These are phyloP conservation scores for Caenorhabditis plicata DNA, from an alignment of 2,888 invertebrate genomes.

Conservation along the genomic window DNA sequence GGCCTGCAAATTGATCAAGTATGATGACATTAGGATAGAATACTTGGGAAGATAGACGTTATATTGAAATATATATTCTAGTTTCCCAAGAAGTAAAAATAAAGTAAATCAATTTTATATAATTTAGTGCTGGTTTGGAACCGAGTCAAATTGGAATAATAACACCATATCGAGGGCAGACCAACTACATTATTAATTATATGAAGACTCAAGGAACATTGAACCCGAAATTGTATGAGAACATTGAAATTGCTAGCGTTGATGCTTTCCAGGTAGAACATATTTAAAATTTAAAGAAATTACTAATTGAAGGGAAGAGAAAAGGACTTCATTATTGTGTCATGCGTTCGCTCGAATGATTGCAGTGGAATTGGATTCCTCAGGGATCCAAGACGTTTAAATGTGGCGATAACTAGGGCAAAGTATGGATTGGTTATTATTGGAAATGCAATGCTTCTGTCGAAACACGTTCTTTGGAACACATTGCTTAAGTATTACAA, in stretches of 20 bases:
- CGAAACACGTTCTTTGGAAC: conserved; percentile 96
- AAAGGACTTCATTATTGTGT: conserved; percentile 98
- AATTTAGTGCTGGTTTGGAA: conserved; percentile 85
- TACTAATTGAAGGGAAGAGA: conserved; percentile 76
- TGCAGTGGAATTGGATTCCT: conserved; percentile 98
- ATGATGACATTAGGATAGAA: background rate
- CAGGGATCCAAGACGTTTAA: conserved; percentile 93
- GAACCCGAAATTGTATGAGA: conserved; percentile 88
- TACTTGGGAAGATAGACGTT: background rate
- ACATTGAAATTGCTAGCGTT: conserved; percentile 98
- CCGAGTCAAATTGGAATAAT: conserved; percentile 95
- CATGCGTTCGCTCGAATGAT: conserved; percentile 96
- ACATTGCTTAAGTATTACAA: conserved; percentile 75
- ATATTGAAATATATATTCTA: background rate
- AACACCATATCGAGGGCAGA: conserved; percentile 94
- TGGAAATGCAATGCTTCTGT: conserved; percentile 96
- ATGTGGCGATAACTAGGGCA: conserved; percentile 94
- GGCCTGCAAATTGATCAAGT: conserved; percentile 75
- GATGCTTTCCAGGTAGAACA: conserved; percentile 79
- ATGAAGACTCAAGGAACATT: conserved; percentile 98
- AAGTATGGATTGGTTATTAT: conserved; percentile 82
- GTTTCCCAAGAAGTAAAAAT: background rate
- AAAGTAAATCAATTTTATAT: background rate
- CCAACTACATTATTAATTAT: conserved; percentile 80
- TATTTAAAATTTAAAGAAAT: background rate